Evolutionary conservation across 2,797 vertebrate genomes (phyloP), one percentile per base, ranked within the genome.

Genomic region (Melanotaenia maccullochi): DNA sequence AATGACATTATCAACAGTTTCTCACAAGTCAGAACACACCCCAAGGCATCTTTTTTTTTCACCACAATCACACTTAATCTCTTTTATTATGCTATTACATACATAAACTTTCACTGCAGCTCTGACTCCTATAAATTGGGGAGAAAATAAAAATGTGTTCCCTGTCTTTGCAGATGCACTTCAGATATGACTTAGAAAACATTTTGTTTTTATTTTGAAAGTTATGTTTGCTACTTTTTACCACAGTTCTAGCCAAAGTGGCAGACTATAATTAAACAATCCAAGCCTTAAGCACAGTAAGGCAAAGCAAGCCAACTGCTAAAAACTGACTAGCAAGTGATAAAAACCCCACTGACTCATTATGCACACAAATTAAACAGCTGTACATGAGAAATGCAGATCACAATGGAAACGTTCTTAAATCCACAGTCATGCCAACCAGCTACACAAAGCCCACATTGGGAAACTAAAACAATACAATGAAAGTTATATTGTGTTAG

Each of bases 1-100:
- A 68, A 63, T 32, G 57, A 79, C 73, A 79, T 61, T 75, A 86
- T 86, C 76, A 76, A 59, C 62, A 4, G 54, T 76, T 85, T 83
- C 68, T 30, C 49, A 36, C 75, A 33, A 55, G 60, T 69, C 36
- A 40, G 56, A 73, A 80, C 54, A 66, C 71, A 78, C 35, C 73
- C 66, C 0, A 9, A 57, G 78, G 78, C 65, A 13, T 65, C 79
- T 80, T 60, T 76, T 54, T 79, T 79, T 60, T 75, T 70, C 32
- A 68, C 69, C 58, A 49, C 68, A 73, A 24, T 85, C 65, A 63
- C 55, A 54, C 54, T 59, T 72, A 72, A 78, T 68, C 58, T 33
- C 49, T 73, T 42, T 62, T 68, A 30, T 58, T 81, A 61, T 60
- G 42, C 42, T 49, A 9, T 71, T 65, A 47, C 55, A 59, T 25